Base-by-base conservation (phyloP, 1,140 invertebrate genomes). In the Ooceraea biroi region DNA sequence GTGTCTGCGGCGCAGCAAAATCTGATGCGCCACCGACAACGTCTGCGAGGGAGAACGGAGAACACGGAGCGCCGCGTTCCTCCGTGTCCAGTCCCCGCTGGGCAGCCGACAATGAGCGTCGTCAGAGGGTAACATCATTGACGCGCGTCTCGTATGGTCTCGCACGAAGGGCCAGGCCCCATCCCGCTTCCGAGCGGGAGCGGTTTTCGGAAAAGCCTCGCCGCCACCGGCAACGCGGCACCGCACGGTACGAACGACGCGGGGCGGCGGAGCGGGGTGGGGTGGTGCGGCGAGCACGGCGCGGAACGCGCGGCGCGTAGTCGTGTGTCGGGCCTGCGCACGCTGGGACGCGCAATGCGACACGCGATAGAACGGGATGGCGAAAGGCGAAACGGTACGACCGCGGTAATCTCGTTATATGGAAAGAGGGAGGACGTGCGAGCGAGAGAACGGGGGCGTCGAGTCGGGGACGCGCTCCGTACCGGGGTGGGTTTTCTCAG, bases 341-440 rank as follows among this genome's bases (percentile, higher is more conserved):
- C 88, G 82, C 77, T 85, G 83, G 85, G 84, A 91, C 91, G 91
- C 91, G 91, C 91, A 92, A 92, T 92, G 91, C 91, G 91, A 91
- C 91, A 91, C 91, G 85, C 90, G 87, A 91, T 90, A 85, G 89
- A 90, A 82, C 82, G 76, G 86, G 89, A 90, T 55, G 87, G 83
- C 36, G 10, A 73, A 77, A 85, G 87, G 83, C 36, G 10, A 73
- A 77, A 85, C 66, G 73, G 36, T 50, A 80, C 50, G 65, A 80
- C 77, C 48, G 57, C 69, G 52, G 80, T 90, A 90, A 90, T 90
- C 86, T 88, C 76, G 73, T 90, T 90, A 89, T 58, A 82, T 10
- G 11, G 61, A 30, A 60, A 68, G 36, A 57, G 69, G 63, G 41
- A 41, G 65, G 22, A 77, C 22, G 85, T 22, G 63, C 69, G 69